Evolutionary conservation across 2,797 vertebrate genomes (phyloP).

Genomic region (Diplodus sargus): DNA sequence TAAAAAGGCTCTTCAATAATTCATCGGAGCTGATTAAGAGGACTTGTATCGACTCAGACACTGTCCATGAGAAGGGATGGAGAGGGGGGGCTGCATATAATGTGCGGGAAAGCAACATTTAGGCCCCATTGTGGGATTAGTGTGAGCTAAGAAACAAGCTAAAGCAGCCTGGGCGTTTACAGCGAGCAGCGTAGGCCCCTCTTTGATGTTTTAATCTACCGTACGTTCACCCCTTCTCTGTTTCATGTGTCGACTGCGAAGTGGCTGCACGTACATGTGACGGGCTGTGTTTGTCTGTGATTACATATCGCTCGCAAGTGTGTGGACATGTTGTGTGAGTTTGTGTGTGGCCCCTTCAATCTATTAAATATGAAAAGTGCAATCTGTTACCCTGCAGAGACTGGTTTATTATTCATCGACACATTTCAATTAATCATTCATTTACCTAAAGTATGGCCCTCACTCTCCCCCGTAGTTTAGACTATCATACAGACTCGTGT

Average conservation of each 20-base stretch:
- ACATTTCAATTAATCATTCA: constrained; percentile 82
- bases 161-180: constrained; percentile 17
- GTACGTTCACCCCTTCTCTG: constrained; percentile 8
- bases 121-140: constrained; percentile 64
- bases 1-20: constrained; percentile 82
- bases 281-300: constrained; percentile 27
- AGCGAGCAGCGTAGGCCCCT: constrained; percentile 23
- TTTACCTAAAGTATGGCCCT: constrained; percentile 76
- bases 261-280: constrained; percentile 28
- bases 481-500: constrained; percentile 24
- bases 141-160: constrained; percentile 38
- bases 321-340: constrained; percentile 41
- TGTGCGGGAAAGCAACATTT: constrained; percentile 44
- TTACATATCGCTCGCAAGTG: constrained; percentile 44
- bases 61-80: constrained; percentile 48
- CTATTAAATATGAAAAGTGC: constrained; percentile 84
- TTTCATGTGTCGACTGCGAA: constrained; percentile 27
- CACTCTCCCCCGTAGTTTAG: constrained; percentile 21
- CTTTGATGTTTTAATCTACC: constrained; percentile 60
- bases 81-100: constrained; percentile 8
- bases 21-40: constrained; percentile 78
- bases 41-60: constrained; percentile 66
- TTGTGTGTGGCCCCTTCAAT: constrained; percentile 68
- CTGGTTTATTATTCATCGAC: constrained; percentile 81
- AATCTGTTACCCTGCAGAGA: constrained; percentile 84